These are phyloP conservation scores for Eupithecia abbreviata DNA, from an alignment of 2,888 invertebrate genomes.

Conservation along the genomic window DNA sequence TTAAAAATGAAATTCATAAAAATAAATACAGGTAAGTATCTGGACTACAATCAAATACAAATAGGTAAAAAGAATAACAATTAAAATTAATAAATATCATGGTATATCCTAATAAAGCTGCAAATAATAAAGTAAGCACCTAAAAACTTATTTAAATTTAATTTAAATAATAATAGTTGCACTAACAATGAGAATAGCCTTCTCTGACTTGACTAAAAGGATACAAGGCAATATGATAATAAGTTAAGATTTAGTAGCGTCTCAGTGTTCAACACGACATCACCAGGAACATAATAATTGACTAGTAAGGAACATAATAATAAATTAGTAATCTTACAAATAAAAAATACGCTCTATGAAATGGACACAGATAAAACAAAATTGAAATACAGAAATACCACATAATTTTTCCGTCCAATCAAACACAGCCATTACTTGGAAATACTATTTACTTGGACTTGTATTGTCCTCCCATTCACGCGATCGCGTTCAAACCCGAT, in stretches of 20 bases:
- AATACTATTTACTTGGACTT: slow-evolving; percentile 19
- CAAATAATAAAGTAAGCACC: background rate
- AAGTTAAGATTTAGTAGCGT: slow-evolving; percentile 2
- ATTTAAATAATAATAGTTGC: background rate
- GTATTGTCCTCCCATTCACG: slow-evolving; percentile 7
- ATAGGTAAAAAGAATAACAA: no score
- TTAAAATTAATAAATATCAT: no score
- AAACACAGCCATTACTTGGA: slow-evolving; percentile 25
- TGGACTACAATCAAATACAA: no score
- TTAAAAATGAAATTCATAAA: no score
- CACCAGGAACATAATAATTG: slow-evolving; percentile 4
- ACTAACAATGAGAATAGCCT: background rate
- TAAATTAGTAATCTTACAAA: slow-evolving; percentile 4
- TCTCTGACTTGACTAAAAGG: background rate
- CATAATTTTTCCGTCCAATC: background rate
- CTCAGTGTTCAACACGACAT: background rate
- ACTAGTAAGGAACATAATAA: slow-evolving; percentile 20
- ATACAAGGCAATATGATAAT: background rate
- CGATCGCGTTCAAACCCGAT: slow-evolving; percentile 22
- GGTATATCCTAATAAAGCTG: no score
- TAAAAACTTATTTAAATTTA: background rate
- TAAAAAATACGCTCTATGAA: background rate
- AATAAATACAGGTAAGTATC: no score
- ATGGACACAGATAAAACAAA: background rate
- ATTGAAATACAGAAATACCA: background rate